phyloP scores from a whole-genome alignment of 2,888 invertebrate genomes.

The Gortyna flavago region DNA sequence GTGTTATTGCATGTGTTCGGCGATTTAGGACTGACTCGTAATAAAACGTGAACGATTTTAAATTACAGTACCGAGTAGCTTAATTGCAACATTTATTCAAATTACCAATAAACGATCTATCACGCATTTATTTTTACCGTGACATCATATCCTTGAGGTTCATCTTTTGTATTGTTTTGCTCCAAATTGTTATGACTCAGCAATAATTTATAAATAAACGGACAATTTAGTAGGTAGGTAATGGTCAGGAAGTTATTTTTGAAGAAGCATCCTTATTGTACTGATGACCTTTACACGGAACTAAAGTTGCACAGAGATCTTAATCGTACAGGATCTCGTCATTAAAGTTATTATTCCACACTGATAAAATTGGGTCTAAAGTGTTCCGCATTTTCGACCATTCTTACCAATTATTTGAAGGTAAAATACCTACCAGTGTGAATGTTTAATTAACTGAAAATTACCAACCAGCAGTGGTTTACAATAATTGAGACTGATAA shows the following conservation, averaged over 20 bases:
- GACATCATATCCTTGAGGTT: constrained; percentile 64
- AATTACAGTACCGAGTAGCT: constrained; percentile 50
- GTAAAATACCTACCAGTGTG: constrained; percentile 14
- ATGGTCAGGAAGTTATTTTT: constrained; percentile 68
- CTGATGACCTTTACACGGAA: constrained; percentile 81
- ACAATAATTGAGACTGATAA: not conserved
- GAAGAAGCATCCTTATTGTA: constrained; percentile 79
- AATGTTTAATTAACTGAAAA: constrained; percentile 14
- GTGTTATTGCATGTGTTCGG: constrained; percentile 29
- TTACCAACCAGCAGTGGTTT: not conserved
- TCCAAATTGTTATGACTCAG: constrained; percentile 65
- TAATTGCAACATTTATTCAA: constrained; percentile 59
- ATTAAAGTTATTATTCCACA: constrained; percentile 65
- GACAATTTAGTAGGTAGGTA: constrained; percentile 50
- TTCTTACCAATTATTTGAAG: constrained; percentile 42
- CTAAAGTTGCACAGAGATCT: constrained; percentile 72
- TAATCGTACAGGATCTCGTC: constrained; percentile 74
- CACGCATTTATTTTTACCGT: constrained; percentile 63
- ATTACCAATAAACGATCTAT: constrained; percentile 61
- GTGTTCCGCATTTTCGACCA: constrained; percentile 58
- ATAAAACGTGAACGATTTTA: constrained; percentile 61
- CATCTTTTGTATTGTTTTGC: constrained; percentile 58
- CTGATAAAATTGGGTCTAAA: constrained; percentile 51
- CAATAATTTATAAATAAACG: constrained; percentile 56
- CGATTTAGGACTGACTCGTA: constrained; percentile 36